Percentiles rank a stretch among this genome's conserved stretches.
These are phyloP conservation scores for Sipunculus nudus DNA, from an alignment of 2,888 invertebrate species.

Conservation along the genomic window DNA sequence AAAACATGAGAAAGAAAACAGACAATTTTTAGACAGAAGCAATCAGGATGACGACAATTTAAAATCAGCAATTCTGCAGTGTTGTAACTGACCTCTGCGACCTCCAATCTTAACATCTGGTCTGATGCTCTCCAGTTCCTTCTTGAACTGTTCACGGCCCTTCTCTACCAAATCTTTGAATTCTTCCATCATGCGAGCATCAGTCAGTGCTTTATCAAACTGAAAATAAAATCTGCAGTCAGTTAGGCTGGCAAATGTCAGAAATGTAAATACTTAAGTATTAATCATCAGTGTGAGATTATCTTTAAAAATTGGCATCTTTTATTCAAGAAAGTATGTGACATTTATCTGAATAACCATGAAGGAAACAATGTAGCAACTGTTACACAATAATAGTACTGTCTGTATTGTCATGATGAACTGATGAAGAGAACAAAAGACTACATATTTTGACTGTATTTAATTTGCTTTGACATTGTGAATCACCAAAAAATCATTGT, in stretches of 20 bases:
- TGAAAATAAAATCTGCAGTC: constrained; percentile 33
- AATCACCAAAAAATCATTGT: too few relatives aligned
- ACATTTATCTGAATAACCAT: too few relatives aligned
- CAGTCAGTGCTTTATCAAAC: constrained; percentile 62
- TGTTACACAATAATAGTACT: too few relatives aligned
- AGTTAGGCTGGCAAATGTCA: background rate
- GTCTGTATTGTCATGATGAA: too few relatives aligned
- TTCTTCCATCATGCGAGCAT: constrained; percentile 74
- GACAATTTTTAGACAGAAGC: background rate
- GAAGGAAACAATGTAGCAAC: too few relatives aligned
- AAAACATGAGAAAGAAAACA: background rate
- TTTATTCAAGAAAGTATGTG: too few relatives aligned
- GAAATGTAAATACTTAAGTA: background rate
- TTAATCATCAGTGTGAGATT: background rate
- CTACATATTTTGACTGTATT: too few relatives aligned
- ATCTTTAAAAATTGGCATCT: too few relatives aligned
- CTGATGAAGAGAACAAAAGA: too few relatives aligned
- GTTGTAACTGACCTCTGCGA: too few relatives aligned
- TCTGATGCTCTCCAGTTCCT: constrained; percentile 73
- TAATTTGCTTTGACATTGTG: too few relatives aligned
- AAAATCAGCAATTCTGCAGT: constrained; percentile 3
- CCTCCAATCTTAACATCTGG: constrained; percentile 77
- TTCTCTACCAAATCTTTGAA: constrained; percentile 81
- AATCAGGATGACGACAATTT: background rate
- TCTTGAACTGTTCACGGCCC: constrained; percentile 68